Evolutionary conservation across 2,888 invertebrate species (phyloP), one percentile per base, ranked within the genome.

Genomic region (Thecophora atra): DNA sequence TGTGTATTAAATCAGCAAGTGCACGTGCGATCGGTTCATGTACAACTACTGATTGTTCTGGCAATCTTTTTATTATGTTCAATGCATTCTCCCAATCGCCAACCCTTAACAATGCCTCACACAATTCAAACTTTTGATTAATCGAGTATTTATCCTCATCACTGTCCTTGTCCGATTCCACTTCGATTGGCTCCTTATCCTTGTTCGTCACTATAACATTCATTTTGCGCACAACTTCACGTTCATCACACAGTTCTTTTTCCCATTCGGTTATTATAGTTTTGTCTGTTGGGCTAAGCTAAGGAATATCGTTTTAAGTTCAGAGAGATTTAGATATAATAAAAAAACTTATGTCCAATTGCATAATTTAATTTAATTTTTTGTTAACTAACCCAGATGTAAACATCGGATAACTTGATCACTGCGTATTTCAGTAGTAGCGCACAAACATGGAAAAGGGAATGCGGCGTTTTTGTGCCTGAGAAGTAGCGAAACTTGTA

Each of bases 91-190:
- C 90, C 98, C 98, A 99, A 79, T 96, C 96, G 1, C 96, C 97
- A 77, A 97, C 91, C 76, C 91, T 90, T 11, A 99, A 85, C 64
- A 98, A 87, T 0, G 97, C 96, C 84, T 97, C 95, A 80, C 96
- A 93, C 28, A 99, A 88, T 30, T 97, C 95, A 79, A 98, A 91
- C 87, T 99, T 99, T 87, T 99, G 98, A 88, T 99, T 99, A 77
- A 85, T 77, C 77, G 83, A 77, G 72, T 83, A 86, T 72, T 84
- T 85, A 30, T 85, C 85, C 81, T 90, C 89, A 69, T 89, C 88
- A 81, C 89, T 91, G 77, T 92, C 91, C 79, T 91, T 91, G 75
- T 92, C 93, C 79, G 94, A 75, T 63, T 86, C 88, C 19, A 92
- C 90, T 76, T 92, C 93, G 80, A 92, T 91, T 81, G 92, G 92